These are phyloP conservation scores for Strigamia maritima DNA, from an alignment of 2,888 invertebrate species.

Conservation along the genomic window DNA sequence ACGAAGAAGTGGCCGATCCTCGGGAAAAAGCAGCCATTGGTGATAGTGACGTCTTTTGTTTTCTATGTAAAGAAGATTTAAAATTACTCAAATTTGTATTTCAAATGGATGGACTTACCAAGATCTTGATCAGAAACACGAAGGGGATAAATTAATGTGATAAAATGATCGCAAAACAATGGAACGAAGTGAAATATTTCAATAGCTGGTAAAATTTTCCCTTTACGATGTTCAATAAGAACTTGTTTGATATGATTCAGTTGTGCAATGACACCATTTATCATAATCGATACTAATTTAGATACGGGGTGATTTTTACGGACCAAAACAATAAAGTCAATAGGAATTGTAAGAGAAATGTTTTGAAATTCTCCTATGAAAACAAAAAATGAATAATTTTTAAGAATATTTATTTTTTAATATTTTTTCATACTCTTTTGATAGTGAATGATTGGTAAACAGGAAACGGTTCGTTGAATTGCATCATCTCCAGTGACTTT, in stretches of 20 bases:
- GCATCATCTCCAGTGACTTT: too few species aligned
- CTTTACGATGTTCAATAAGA: background rate
- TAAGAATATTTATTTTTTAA: background rate
- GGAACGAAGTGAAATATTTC: constrained; percentile 3
- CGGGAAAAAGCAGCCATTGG: constrained; percentile 25
- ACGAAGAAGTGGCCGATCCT: constrained; percentile 26
- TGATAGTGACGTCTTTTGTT: background rate
- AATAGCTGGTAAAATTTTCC: background rate
- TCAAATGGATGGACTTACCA: constrained; percentile 13
- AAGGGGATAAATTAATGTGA: background rate
- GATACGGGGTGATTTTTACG: background rate
- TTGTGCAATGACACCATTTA: background rate
- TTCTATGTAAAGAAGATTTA: background rate
- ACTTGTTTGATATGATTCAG: background rate
- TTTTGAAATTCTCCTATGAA: background rate
- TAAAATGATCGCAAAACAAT: background rate
- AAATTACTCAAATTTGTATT: too few species aligned
- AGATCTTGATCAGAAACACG: background rate
- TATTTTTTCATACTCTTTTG: background rate
- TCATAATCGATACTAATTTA: background rate
- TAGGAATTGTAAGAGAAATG: background rate
- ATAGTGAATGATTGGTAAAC: background rate
- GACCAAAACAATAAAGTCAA: background rate
- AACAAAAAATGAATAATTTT: too few species aligned
- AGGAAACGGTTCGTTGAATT: background rate